phyloP scores from a whole-genome alignment of 2,113 vertebrate genomes.

The Pipra filicauda region DNA sequence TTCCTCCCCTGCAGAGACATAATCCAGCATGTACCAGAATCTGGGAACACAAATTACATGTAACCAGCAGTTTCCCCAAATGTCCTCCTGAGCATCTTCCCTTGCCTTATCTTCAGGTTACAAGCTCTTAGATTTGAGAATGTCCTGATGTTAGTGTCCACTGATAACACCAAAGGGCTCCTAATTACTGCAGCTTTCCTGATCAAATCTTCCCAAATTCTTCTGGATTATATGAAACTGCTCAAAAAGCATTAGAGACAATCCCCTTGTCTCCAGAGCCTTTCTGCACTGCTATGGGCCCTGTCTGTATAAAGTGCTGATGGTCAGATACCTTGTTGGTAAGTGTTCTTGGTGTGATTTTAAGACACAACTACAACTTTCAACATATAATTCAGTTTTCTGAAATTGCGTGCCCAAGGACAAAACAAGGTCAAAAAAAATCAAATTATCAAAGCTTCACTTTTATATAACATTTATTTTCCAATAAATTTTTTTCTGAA shows the following conservation, averaged over 20 bases:
- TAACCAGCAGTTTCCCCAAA: not conserved
- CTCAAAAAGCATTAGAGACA: not conserved
- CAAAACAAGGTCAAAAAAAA: not conserved
- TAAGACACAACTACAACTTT: not conserved
- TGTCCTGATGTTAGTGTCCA: not conserved
- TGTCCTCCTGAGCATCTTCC: not conserved
- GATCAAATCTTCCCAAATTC: not conserved
- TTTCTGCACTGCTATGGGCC: not conserved
- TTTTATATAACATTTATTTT: not conserved
- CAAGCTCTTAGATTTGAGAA: not conserved
- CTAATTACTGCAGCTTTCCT: not conserved
- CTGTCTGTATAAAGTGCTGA: fast-evolving
- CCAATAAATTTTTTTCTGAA: not conserved
- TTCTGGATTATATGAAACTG: not conserved
- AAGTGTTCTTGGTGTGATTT: not conserved
- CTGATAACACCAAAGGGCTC: not conserved
- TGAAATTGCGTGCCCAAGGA: not conserved
- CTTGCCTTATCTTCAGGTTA: not conserved
- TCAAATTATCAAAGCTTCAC: not conserved
- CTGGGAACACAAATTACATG: not conserved
- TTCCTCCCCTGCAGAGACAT: not conserved
- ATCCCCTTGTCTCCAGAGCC: fast-evolving
- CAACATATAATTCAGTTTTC: not conserved
- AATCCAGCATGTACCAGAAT: not conserved
- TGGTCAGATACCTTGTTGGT: not conserved